A percentile compares a stretch with the other conserved stretches of the same genome.
phyloP scores from a whole-genome alignment of 2,113 vertebrate species.

The Epinephelus fuscoguttatus region DNA sequence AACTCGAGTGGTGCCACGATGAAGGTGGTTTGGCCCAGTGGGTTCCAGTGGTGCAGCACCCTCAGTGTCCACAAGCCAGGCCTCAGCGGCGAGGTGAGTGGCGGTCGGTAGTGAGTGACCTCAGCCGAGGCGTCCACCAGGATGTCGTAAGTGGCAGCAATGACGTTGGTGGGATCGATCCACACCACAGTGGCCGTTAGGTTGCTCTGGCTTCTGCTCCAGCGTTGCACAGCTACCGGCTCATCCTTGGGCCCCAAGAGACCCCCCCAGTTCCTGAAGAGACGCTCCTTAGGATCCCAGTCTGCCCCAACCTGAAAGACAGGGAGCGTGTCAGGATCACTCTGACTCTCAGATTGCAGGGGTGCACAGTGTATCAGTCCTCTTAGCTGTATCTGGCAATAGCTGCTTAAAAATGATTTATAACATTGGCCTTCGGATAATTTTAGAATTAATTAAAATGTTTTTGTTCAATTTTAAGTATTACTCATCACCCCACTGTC shows the following conservation, averaged over 20 bases:
- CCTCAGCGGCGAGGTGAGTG: slow-evolving; percentile 91
- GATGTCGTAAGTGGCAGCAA: slow-evolving; percentile 98
- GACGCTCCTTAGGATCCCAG: slow-evolving; percentile 97
- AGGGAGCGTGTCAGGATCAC: background rate
- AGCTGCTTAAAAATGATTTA: background rate
- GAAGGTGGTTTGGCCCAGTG: slow-evolving; percentile 94
- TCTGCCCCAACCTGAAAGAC: slow-evolving; percentile 91
- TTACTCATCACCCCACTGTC: too few species aligned
- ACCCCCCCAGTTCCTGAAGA: slow-evolving; percentile 95
- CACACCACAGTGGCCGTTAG: slow-evolving; percentile 96
- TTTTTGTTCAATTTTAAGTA: too few species aligned
- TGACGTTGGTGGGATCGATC: slow-evolving; percentile 96
- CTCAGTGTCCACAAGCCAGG: slow-evolving; percentile 95
- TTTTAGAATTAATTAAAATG: too few species aligned
- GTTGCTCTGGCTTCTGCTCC: slow-evolving; percentile 92
- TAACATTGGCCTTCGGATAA: too few species aligned
- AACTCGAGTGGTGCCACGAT: slow-evolving; percentile 92
- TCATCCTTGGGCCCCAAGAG: slow-evolving; percentile 93
- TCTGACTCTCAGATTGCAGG: background rate
- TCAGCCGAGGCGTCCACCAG: slow-evolving; percentile 94
- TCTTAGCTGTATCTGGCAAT: too few species aligned
- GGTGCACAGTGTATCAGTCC: too few species aligned
- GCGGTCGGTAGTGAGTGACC: slow-evolving; percentile 97
- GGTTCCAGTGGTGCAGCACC: slow-evolving; percentile 96
- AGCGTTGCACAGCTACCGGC: slow-evolving; percentile 95